Evolutionary conservation across 2,113 vertebrate species (phyloP).

Genomic region (Petroica traversi): DNA sequence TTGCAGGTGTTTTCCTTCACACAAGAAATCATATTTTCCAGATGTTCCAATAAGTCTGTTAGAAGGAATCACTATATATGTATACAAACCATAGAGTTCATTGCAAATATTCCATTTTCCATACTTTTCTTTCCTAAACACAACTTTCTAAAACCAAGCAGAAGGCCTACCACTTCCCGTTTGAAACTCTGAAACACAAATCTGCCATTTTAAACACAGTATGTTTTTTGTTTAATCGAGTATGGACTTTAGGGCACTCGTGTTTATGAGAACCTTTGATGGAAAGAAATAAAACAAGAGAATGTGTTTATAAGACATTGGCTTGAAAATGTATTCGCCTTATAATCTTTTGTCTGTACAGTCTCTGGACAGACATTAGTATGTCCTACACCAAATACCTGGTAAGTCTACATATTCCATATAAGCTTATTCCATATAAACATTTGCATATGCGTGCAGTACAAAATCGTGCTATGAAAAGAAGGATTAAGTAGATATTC

Average conservation of each 20-base stretch:
- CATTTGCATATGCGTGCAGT: not conserved
- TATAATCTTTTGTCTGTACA: not conserved
- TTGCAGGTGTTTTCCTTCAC: not conserved
- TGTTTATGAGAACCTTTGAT: not conserved
- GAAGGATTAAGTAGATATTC: not conserved
- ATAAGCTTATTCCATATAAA: not conserved
- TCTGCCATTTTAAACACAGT: constrained; percentile 20
- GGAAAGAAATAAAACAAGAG: constrained; percentile 30
- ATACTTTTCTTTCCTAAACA: not conserved
- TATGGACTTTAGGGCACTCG: not conserved
- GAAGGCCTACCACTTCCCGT: not conserved
- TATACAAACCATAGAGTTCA: not conserved
- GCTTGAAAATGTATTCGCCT: not conserved
- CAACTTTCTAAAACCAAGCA: not conserved
- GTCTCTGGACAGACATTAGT: not conserved
- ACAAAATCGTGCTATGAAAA: not conserved
- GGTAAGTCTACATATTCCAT: not conserved
- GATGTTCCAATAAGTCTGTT: not conserved
- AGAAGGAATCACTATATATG: not conserved
- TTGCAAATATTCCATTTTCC: constrained; percentile 1
- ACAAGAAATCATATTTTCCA: constrained; percentile 5
- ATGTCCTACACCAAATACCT: not conserved
- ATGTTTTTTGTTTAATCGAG: constrained; percentile 2
- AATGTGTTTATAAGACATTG: constrained; percentile 32
- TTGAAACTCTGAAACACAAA: not conserved